Conservation (phyloP, 2,797 vertebrate species). For the Myiotriccus ornatus region DNA sequence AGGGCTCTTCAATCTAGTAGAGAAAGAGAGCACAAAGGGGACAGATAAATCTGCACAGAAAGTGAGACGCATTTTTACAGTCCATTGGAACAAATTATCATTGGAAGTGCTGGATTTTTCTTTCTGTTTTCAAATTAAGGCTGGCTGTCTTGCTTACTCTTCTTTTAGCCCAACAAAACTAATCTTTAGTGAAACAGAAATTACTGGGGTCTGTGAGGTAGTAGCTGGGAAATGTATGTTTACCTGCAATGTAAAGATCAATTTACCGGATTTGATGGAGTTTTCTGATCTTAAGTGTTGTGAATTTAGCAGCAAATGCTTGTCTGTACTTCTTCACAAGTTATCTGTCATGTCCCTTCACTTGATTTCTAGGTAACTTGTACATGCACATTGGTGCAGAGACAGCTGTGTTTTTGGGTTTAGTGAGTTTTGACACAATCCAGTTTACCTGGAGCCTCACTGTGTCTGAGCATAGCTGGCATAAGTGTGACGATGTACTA, state of each 20-base stretch:
- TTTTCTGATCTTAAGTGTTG: neutral
- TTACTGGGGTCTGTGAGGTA: neutral
- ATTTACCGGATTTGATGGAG: neutral
- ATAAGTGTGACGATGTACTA: neutral
- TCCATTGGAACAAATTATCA: neutral
- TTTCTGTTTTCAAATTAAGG: neutral
- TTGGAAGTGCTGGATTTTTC: neutral
- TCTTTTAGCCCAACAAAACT: neutral
- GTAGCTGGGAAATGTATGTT: neutral
- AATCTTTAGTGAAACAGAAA: neutral
- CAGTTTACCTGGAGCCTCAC: neutral
- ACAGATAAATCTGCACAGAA: neutral
- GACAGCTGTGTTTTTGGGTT: neutral
- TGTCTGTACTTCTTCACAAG: neutral
- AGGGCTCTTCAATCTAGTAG: neutral
- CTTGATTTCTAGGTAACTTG: neutral
- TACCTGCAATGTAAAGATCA: neutral
- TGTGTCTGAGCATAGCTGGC: neutral
- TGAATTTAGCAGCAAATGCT: neutral
- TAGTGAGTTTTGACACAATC: neutral
- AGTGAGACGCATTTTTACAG: neutral
- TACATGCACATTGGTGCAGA: neutral
- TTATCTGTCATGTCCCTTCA: fast-evolving
- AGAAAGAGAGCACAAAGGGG: neutral
- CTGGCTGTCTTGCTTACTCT: neutral